A percentile compares a stretch with the other conserved stretches of the same genome.
phyloP scores from a whole-genome alignment of 2,888 invertebrate species.

The Leptopilina myrica region DNA sequence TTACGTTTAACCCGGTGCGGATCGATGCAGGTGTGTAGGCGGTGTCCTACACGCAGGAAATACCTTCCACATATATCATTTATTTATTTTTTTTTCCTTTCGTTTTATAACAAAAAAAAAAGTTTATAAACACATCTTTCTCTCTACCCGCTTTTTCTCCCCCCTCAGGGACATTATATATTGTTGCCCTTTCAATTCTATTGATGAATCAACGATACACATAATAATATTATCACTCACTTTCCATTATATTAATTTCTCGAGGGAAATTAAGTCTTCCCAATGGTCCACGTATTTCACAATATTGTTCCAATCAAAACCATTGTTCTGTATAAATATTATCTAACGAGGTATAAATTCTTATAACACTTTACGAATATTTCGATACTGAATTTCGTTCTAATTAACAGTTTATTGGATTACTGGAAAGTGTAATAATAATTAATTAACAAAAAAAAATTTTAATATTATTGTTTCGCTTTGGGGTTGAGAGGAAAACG shows the following conservation, averaged over 20 bases:
- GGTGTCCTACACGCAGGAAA: neutral
- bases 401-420: too few relatives aligned
- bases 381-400: too few relatives aligned
- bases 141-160: neutral
- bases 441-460: too few relatives aligned
- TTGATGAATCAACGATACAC: constrained; percentile 9
- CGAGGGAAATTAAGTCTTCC: neutral
- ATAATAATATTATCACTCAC: neutral
- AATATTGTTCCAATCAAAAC: neutral
- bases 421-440: too few relatives aligned
- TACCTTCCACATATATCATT: neutral
- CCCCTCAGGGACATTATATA: neutral
- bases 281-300: neutral
- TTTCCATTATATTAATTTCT: constrained; percentile 11
- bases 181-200: neutral
- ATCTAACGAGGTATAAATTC: too few relatives aligned
- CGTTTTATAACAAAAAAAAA: neutral
- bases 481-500: too few relatives aligned
- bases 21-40: constrained; percentile 22
- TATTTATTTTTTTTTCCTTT: neutral
- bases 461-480: too few relatives aligned
- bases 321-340: too few relatives aligned
- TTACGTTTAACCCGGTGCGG: neutral
- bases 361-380: too few relatives aligned
- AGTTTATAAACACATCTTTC: neutral